phyloP scores from a whole-genome alignment of 2,888 invertebrate species.

The Mylabris sibirica region DNA sequence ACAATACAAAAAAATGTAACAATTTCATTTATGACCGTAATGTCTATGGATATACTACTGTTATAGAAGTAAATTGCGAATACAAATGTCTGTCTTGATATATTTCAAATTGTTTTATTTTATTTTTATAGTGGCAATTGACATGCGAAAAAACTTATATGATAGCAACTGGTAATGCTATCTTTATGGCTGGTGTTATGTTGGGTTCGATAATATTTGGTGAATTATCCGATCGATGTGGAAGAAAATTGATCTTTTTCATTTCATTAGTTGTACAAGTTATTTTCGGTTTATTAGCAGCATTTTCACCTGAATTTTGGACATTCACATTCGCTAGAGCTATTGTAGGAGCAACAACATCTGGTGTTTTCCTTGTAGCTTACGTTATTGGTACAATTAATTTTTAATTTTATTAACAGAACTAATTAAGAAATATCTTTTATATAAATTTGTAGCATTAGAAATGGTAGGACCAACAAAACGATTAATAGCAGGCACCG shows the following conservation, averaged over 20 bases:
- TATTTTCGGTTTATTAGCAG: slow-evolving; percentile 71
- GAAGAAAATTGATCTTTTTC: slow-evolving; percentile 76
- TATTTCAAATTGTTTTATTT: not conserved
- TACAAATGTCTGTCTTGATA: not conserved
- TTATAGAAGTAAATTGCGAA: slow-evolving; percentile 66
- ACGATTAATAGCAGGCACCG: slow-evolving; percentile 73
- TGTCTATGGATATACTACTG: slow-evolving; percentile 69
- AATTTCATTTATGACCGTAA: slow-evolving; percentile 69
- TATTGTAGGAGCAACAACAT: slow-evolving; percentile 76
- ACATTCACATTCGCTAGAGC: slow-evolving; percentile 72
- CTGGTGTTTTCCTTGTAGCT: slow-evolving; percentile 79
- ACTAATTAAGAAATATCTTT: slow-evolving; percentile 14
- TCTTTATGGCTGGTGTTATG: slow-evolving; percentile 78
- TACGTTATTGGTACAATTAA: slow-evolving; percentile 73
- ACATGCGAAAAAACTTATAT: slow-evolving; percentile 72
- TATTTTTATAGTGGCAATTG: slow-evolving; percentile 68
- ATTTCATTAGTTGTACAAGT: slow-evolving; percentile 74
- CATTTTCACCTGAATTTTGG: slow-evolving; percentile 73
- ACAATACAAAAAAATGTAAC: slow-evolving; percentile 62
- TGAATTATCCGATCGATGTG: slow-evolving; percentile 75
- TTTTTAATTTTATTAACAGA: too few relatives aligned
- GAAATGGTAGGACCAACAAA: slow-evolving; percentile 78
- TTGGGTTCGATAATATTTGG: slow-evolving; percentile 77
- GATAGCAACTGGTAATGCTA: slow-evolving; percentile 71
- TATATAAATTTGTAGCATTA: slow-evolving; percentile 59